Conservation (phyloP, 2,888 invertebrate genomes). For the Timandra comae region DNA sequence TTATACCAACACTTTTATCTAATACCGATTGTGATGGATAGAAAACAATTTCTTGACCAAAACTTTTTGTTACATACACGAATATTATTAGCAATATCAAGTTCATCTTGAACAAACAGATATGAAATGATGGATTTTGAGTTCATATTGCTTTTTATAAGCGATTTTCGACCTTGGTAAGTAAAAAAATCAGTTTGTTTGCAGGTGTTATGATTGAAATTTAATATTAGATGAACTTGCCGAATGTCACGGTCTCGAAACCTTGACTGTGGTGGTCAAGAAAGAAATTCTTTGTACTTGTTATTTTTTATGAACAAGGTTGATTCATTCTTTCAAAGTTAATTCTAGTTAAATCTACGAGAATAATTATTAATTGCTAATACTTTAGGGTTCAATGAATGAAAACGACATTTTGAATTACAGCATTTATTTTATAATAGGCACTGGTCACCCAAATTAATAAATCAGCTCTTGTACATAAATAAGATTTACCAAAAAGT, state of each 20-base stretch:
- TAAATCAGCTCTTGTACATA: constrained; percentile 37
- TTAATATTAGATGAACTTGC: constrained; percentile 58
- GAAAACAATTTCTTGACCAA: constrained; percentile 43
- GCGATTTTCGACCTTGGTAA: constrained; percentile 39
- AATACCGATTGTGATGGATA: constrained; percentile 43
- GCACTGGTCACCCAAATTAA: constrained; percentile 48
- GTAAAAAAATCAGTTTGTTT: constrained; percentile 36
- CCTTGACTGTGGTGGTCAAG: constrained; percentile 30
- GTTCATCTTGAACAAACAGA: constrained; percentile 4
- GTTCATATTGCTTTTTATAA: constrained; percentile 40
- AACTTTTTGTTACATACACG: constrained; percentile 11
- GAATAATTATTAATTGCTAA: too few species aligned
- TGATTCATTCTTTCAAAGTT: too few species aligned
- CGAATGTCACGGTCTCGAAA: constrained; percentile 35
- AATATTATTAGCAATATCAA: constrained; percentile 11
- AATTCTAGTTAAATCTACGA: too few species aligned
- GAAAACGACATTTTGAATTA: constrained; percentile 23
- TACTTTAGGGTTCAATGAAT: constrained; percentile 21
- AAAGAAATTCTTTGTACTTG: too few species aligned
- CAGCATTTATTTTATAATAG: constrained; percentile 50
- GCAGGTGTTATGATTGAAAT: constrained; percentile 73
- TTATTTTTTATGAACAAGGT: constrained; percentile 12
- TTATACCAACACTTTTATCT: too few species aligned
- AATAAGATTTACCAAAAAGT: constrained; percentile 40
- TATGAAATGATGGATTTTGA: constrained; percentile 7